These are phyloP conservation scores for Gorsachius goisagi DNA, from an alignment of 2,113 vertebrate genomes.

Conservation along the genomic window DNA sequence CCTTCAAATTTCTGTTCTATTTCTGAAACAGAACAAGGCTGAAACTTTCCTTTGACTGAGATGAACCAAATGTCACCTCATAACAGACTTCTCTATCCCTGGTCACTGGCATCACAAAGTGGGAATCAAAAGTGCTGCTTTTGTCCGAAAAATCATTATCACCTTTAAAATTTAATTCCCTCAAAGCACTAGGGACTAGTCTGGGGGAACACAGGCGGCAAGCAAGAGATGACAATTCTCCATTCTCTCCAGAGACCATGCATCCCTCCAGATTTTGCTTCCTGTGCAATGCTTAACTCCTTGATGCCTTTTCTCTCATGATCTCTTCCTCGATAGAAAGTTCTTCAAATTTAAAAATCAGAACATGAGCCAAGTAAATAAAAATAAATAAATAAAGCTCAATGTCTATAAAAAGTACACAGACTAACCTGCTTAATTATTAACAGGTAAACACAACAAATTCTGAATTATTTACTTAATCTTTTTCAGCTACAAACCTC, in stretches of 20 bases:
- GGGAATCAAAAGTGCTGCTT: neutral
- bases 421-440: constrained; percentile 78
- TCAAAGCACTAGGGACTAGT: neutral
- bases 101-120: neutral
- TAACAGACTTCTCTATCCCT: neutral
- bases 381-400: constrained; percentile 74
- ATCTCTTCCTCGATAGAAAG: constrained; percentile 4
- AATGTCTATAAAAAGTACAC: constrained; percentile 73
- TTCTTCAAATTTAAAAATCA: constrained; percentile 68
- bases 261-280: neutral
- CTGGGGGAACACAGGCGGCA: neutral
- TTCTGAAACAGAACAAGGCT: neutral
- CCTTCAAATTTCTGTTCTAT: neutral
- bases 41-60: neutral
- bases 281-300: constrained; percentile 25
- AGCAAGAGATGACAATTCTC: neutral
- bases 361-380: constrained; percentile 55
- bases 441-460: constrained; percentile 79
- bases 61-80: neutral
- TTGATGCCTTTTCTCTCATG: constrained; percentile 28
- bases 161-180: constrained; percentile 23
- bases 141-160: neutral
- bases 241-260: constrained; percentile 5
- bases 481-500: constrained; percentile 72
- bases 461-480: constrained; percentile 80